These are phyloP conservation scores for Timema podura DNA, from an alignment of 2,888 invertebrate genomes.

Conservation along the genomic window DNA sequence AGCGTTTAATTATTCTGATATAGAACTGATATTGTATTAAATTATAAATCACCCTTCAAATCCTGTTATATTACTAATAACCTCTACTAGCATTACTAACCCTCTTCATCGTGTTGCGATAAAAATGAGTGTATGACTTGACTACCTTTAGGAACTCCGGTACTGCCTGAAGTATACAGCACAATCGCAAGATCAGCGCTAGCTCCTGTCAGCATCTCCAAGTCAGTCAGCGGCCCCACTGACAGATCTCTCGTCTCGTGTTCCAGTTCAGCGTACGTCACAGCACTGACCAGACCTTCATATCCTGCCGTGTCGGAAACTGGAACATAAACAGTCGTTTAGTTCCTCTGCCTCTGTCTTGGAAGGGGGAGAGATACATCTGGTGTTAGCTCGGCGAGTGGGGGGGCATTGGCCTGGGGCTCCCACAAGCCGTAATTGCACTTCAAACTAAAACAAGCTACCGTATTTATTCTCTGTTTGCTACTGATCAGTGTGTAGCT, in stretches of 20 bases:
- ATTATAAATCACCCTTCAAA: too few species aligned
- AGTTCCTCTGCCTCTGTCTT: neutral
- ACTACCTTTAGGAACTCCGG: conserved; percentile 80
- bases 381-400: neutral
- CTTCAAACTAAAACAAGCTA: too few species aligned
- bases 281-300: conserved; percentile 20
- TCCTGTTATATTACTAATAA: too few species aligned
- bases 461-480: too few species aligned
- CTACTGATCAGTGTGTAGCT: too few species aligned
- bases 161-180: conserved; percentile 84
- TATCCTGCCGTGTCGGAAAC: conserved; percentile 14
- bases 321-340: neutral
- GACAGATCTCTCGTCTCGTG: conserved; percentile 47
- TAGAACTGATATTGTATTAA: too few species aligned
- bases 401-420: neutral
- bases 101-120: too few species aligned
- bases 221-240: conserved; percentile 44
- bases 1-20: too few species aligned
- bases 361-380: neutral
- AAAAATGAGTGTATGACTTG: neutral
- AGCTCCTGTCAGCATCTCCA: conserved; percentile 38
- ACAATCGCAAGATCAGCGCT: conserved; percentile 58
- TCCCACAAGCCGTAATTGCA: too few species aligned
- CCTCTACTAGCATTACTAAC: too few species aligned
- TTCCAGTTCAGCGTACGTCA: conserved; percentile 52